Evolutionary conservation across 2,888 invertebrate genomes (phyloP), one percentile per base, ranked within the genome.

Genomic region (Drosophila kuntzei): DNA sequence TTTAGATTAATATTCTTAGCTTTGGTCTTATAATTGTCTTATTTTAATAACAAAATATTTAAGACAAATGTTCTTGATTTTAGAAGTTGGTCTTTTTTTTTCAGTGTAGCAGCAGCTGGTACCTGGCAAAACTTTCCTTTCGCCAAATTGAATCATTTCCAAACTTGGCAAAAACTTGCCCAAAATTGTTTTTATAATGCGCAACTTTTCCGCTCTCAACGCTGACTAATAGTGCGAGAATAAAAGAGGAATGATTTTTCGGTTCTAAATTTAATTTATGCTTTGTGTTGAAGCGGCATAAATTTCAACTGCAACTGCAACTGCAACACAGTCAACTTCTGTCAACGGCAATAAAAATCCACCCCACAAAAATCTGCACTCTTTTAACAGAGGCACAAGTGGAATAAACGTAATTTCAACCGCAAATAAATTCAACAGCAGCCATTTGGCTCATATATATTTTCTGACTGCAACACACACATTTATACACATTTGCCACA

Each of bases 141-240:
- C 59, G 65, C 54, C 66, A 65, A 86, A 83, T 86, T 86, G 77
- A 80, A 79, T 84, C 86, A 82, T 78, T 86, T 72, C 64, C 46
- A 71, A 83, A 87, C 80, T 82, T 76, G 79, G 63, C 74, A 59
- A 62, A 69, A 78, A 78, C 79, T 78, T 78, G 59, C 67, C 67
- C 65, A 39, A 86, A 86, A 83, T 83, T 83, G 83, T 81, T 83
- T 83, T 84, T 79, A 80, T 80, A 83, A 83, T 86, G 78, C 55
- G 47, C 66, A 86, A 76, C 80, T 82, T 76, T 74, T 34, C 46
- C 50, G 39, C 51, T 43, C 20, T 41, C 39, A 36, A 37, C 49
- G 37, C 63, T 55, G 64, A 57, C 78, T 75, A 85, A 81, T 79
- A 80, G 67, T 69, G 67, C 69, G 60, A 59, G 44, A 37, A 57